Evolutionary conservation across 1,140 invertebrate species (phyloP).

Genomic region (Brachionus koreanus): DNA sequence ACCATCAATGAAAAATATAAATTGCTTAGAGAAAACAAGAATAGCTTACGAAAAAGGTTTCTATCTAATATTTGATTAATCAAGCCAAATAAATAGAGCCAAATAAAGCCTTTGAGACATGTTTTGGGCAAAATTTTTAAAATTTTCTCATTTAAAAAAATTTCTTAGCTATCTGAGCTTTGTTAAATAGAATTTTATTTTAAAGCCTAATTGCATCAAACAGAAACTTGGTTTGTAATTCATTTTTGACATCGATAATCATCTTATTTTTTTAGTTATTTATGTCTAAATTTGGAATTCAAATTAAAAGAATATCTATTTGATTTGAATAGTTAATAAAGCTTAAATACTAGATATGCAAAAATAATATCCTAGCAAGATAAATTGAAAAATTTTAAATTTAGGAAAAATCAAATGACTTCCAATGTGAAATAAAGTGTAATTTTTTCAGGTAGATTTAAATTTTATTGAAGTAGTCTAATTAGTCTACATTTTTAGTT

Average conservation of each 20-base stretch:
- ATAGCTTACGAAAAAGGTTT: neutral
- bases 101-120: constrained; percentile 55
- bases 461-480: no score
- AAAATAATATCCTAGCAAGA: no score
- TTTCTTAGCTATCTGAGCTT: no score
- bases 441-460: neutral
- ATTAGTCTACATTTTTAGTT: no score
- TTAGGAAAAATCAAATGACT: neutral
- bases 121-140: no score
- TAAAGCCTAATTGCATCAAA: neutral
- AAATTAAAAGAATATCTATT: neutral
- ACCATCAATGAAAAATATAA: constrained; percentile 46
- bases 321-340: neutral
- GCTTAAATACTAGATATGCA: neutral
- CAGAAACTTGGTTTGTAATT: neutral
- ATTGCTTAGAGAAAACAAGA: no score
- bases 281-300: neutral
- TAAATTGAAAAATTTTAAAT: neutral
- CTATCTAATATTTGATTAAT: no score
- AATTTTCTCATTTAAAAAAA: no score
- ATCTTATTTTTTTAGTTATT: neutral
- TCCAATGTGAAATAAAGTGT: no score
- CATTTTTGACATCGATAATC: neutral
- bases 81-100: constrained; percentile 47
- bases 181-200: neutral